Percentiles rank a stretch among this genome's conserved stretches.
Conservation (phyloP, 1,140 invertebrate species). For the Hyles vespertilio region DNA sequence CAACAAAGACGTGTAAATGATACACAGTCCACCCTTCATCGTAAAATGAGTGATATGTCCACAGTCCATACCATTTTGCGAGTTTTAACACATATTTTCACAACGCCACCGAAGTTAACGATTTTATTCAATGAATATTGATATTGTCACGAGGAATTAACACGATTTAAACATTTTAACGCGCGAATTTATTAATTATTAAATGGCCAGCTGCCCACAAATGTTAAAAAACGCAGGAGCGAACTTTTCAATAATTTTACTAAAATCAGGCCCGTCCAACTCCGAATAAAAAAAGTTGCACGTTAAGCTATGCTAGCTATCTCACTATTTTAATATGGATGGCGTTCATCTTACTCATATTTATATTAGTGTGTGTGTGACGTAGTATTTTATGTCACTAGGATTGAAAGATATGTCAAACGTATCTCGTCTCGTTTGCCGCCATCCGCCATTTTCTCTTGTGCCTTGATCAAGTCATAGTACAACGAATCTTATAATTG, state of each 20-base stretch:
- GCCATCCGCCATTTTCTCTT: too few relatives aligned
- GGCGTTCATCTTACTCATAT: too few relatives aligned
- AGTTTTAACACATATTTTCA: slow-evolving; percentile 55
- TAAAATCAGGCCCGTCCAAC: too few relatives aligned
- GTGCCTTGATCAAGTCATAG: too few relatives aligned
- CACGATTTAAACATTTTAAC: slow-evolving; percentile 35
- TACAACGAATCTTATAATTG: too few relatives aligned
- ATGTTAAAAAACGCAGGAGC: slow-evolving; percentile 42
- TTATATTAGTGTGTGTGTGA: too few relatives aligned
- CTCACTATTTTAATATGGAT: too few relatives aligned
- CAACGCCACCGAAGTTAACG: slow-evolving; percentile 27
- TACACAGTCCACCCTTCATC: slow-evolving; percentile 76
- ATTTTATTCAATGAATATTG: slow-evolving; percentile 32
- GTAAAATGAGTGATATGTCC: slow-evolving; percentile 69
- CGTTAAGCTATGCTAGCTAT: too few relatives aligned
- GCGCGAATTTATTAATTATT: slow-evolving; percentile 22
- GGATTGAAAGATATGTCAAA: too few relatives aligned
- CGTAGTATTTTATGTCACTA: too few relatives aligned
- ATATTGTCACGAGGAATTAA: slow-evolving; percentile 29
- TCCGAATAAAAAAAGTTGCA: too few relatives aligned
- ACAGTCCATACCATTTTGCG: slow-evolving; percentile 71
- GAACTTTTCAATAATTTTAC: slow-evolving; percentile 38
- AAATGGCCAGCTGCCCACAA: slow-evolving; percentile 22
- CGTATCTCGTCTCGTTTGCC: too few relatives aligned
- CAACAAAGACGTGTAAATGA: slow-evolving; percentile 77